phyloP scores from a whole-genome alignment of 1,140 invertebrate species.

The Onthophagus taurus region DNA sequence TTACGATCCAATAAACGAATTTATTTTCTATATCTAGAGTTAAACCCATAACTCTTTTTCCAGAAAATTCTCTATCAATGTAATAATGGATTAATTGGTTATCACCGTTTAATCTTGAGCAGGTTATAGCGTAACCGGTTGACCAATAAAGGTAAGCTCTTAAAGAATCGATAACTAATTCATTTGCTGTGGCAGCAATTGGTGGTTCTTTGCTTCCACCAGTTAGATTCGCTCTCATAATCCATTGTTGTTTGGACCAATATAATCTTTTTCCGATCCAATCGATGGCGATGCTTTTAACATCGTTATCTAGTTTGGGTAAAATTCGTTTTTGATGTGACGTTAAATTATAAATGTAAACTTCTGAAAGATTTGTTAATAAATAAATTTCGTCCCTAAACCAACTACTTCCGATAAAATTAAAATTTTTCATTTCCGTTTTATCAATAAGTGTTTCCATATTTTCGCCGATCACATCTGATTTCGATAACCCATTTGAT shows the following conservation, averaged over 20 bases:
- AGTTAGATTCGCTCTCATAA: slow-evolving; percentile 55
- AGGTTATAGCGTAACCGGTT: slow-evolving; percentile 71
- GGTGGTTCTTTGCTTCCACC: slow-evolving; percentile 63
- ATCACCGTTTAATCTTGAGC: slow-evolving; percentile 67
- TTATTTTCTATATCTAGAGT: slow-evolving; percentile 66
- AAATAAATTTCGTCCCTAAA: slow-evolving; percentile 49
- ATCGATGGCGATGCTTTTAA: slow-evolving; percentile 73
- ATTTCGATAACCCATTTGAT: slow-evolving; percentile 56
- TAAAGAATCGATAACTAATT: slow-evolving; percentile 70
- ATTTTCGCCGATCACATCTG: slow-evolving; percentile 64
- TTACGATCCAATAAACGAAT: slow-evolving; percentile 69
- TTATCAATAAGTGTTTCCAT: slow-evolving; percentile 54
- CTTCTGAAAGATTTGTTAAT: slow-evolving; percentile 61
- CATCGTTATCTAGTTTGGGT: slow-evolving; percentile 56
- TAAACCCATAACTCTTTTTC: slow-evolving; percentile 75
- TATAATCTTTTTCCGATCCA: slow-evolving; percentile 83
- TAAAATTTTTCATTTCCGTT: slow-evolving; percentile 37
- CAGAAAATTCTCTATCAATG: slow-evolving; percentile 63
- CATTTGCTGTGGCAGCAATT: slow-evolving; percentile 66
- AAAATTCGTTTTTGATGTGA: slow-evolving; percentile 45
- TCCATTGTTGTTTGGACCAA: slow-evolving; percentile 79
- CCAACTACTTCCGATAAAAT: slow-evolving; percentile 31
- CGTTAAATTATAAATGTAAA: slow-evolving; percentile 62
- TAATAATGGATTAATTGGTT: slow-evolving; percentile 59
- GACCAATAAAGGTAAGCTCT: slow-evolving; percentile 82